phyloP scores from a whole-genome alignment of 2,113 vertebrate genomes.

The Labeo catla region DNA sequence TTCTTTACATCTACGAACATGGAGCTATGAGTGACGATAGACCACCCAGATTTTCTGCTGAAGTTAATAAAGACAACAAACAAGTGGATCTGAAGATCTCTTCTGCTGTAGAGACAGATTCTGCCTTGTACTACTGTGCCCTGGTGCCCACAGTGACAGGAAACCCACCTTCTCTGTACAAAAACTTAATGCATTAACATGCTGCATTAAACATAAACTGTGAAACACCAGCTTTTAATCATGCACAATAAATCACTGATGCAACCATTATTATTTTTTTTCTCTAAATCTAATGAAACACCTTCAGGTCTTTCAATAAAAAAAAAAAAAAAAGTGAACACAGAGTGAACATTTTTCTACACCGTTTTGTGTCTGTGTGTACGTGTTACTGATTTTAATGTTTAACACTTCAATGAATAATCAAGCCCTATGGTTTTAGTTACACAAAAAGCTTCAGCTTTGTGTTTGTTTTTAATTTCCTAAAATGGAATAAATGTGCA shows the following conservation, averaged over 20 bases:
- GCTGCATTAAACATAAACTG: not conserved
- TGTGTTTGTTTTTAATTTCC: not conserved
- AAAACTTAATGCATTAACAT: conserved; percentile 1
- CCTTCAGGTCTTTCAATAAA: not conserved
- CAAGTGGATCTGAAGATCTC: conserved; percentile 36
- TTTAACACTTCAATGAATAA: not conserved
- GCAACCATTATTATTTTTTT: too few species aligned
- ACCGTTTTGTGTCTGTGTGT: too few species aligned
- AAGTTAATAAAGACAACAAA: not conserved
- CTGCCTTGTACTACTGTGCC: not conserved
- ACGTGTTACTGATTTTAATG: not conserved
- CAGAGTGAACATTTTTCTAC: too few species aligned
- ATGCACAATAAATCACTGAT: not conserved
- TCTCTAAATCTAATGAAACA: not conserved
- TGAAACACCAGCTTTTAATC: not conserved
- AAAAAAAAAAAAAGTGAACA: too few species aligned
- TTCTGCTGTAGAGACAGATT: conserved; percentile 39
- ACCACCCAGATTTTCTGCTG: not conserved
- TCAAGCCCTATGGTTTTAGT: not conserved
- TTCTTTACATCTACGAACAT: not conserved
- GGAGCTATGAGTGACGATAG: not conserved
- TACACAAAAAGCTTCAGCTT: not conserved
- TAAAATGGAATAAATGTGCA: not conserved
- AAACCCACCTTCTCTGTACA: conserved; percentile 13
- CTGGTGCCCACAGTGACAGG: conserved; percentile 34